phyloP scores from a whole-genome alignment of 2,113 vertebrate species.

The Alaudala cheleensis region DNA sequence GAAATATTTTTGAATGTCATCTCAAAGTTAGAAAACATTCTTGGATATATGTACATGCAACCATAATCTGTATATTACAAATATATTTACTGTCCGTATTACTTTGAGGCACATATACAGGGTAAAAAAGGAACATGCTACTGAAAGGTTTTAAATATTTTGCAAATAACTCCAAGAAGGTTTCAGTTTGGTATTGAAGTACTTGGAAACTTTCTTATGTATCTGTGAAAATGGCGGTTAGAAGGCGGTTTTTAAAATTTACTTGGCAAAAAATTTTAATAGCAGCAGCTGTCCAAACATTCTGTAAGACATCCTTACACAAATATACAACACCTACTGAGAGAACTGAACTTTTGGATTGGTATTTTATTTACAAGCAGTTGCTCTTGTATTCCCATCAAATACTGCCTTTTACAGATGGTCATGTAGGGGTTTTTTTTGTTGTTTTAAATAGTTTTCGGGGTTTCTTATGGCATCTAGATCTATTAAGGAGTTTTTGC shows the following conservation, averaged over 20 bases:
- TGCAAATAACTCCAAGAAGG: background rate
- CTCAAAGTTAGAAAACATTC: background rate
- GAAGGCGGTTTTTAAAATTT: background rate
- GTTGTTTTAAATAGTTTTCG: background rate
- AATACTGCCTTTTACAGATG: background rate
- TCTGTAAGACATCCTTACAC: slow-evolving; percentile 1
- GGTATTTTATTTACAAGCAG: slow-evolving; percentile 17
- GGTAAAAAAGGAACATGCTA: background rate
- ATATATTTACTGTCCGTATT: background rate
- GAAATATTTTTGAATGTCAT: background rate
- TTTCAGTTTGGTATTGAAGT: background rate
- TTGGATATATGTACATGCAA: background rate
- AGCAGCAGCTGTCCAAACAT: slow-evolving; percentile 71
- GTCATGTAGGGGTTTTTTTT: background rate
- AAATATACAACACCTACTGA: slow-evolving; percentile 39
- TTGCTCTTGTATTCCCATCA: background rate
- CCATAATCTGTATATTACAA: background rate
- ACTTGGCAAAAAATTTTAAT: slow-evolving; percentile 45
- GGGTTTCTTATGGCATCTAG: background rate
- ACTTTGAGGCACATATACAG: background rate
- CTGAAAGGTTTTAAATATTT: background rate
- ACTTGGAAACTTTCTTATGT: background rate
- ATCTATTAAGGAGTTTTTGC: background rate
- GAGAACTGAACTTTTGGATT: background rate
- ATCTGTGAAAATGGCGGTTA: slow-evolving; percentile 14